phyloP scores from a whole-genome alignment of 2,113 vertebrate species.

The human (Homo sapiens) region GRCh38 chr22:23422501-23423000 shows the following conservation, averaged over 20 bases:
- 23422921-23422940: not conserved
- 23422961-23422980: not conserved
- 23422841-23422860: not conserved
- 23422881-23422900: not conserved
- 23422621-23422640: too few relatives aligned
- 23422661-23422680: too few relatives aligned
- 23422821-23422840: not conserved
- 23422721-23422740: too few relatives aligned
- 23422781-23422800: not conserved
- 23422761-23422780: not conserved
- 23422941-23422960: too few relatives aligned
- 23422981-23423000: not conserved
- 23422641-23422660: too few relatives aligned
- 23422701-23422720: too few relatives aligned
- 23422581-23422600: too few relatives aligned
- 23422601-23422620: too few relatives aligned
- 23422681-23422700: too few relatives aligned
- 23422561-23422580: not conserved
- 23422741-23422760: too few relatives aligned
- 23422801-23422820: not conserved
- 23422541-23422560: not conserved
- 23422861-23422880: not conserved
- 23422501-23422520: constrained; percentile 40
- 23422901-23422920: not conserved
- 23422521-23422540: not conserved